Conservation (phyloP, 2,888 invertebrate species). For the Apotomis turbidana region DNA sequence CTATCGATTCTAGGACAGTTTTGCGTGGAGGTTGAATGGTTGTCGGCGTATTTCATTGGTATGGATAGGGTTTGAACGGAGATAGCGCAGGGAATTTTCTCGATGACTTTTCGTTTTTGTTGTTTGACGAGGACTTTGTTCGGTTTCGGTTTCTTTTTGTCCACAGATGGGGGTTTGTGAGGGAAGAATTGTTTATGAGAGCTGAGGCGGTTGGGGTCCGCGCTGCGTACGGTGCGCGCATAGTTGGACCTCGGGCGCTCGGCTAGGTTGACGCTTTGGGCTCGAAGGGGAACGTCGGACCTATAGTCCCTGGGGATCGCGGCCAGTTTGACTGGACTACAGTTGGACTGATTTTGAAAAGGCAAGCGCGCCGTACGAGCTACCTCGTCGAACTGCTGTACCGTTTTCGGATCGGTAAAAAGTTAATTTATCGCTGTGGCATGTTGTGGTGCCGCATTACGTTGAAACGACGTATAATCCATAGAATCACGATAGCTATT, state of each 20-base stretch:
- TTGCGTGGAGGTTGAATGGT: constrained; percentile 65
- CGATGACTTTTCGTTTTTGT: constrained; percentile 65
- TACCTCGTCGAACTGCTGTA: constrained; percentile 67
- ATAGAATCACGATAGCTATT: constrained; percentile 13
- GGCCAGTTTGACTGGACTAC: constrained; percentile 56
- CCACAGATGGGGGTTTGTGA: constrained; percentile 49
- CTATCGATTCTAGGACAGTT: constrained; percentile 54
- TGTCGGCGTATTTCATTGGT: constrained; percentile 75
- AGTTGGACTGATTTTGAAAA: neutral
- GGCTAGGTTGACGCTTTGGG: constrained; percentile 70
- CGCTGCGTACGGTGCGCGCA: constrained; percentile 67
- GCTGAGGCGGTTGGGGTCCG: constrained; percentile 60
- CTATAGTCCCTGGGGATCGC: constrained; percentile 54
- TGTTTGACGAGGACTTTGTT: constrained; percentile 61
- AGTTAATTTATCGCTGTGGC: constrained; percentile 77
- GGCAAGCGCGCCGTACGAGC: constrained; percentile 50
- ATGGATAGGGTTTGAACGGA: constrained; percentile 74
- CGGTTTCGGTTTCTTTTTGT: constrained; percentile 50
- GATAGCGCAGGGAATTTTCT: constrained; percentile 71
- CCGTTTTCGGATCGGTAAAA: constrained; percentile 69
- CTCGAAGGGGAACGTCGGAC: constrained; percentile 64
- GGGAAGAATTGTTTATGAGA: constrained; percentile 63
- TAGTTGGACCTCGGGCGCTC: constrained; percentile 71
- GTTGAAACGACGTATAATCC: constrained; percentile 9
- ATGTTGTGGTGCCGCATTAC: constrained; percentile 57